Conservation (phyloP, 2,888 invertebrate genomes). For the Steinernema scapterisci region DNA sequence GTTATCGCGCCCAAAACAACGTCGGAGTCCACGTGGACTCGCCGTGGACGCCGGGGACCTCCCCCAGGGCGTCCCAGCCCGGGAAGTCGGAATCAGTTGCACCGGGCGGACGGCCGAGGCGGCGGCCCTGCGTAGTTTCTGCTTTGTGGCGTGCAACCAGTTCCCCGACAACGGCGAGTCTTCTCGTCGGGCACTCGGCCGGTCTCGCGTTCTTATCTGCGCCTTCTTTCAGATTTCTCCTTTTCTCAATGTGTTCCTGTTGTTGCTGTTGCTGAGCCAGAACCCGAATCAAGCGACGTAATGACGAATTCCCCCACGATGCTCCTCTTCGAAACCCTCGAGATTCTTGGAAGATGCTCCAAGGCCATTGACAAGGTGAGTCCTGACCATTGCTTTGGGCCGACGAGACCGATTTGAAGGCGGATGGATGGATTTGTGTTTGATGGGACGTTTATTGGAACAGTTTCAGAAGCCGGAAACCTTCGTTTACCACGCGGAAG, state of each 20-base stretch:
- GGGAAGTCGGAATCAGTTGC: not conserved
- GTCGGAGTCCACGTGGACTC: slow-evolving; percentile 13
- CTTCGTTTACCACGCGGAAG: too few species aligned
- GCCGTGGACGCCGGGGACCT: slow-evolving; percentile 19
- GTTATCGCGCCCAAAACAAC: not conserved
- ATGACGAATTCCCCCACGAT: not conserved
- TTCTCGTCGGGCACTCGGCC: not conserved
- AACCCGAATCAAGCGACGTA: too few species aligned
- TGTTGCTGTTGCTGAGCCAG: slow-evolving; percentile 14
- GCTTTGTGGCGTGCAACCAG: not conserved
- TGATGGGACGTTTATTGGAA: too few species aligned
- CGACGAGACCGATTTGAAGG: too few species aligned
- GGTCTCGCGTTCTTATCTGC: not conserved
- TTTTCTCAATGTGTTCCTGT: not conserved
- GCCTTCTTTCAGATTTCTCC: not conserved
- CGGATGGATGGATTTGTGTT: too few species aligned
- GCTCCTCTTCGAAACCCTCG: not conserved
- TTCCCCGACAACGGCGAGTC: not conserved
- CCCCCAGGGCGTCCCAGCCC: not conserved
- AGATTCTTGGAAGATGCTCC: not conserved
- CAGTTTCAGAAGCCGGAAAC: too few species aligned
- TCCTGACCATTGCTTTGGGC: not conserved
- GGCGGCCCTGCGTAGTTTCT: slow-evolving; percentile 12
- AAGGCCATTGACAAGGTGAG: slow-evolving; percentile 1
- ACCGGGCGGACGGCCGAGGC: not conserved